Conservation (phyloP, 2,888 invertebrate species). For the Phania funesta region DNA sequence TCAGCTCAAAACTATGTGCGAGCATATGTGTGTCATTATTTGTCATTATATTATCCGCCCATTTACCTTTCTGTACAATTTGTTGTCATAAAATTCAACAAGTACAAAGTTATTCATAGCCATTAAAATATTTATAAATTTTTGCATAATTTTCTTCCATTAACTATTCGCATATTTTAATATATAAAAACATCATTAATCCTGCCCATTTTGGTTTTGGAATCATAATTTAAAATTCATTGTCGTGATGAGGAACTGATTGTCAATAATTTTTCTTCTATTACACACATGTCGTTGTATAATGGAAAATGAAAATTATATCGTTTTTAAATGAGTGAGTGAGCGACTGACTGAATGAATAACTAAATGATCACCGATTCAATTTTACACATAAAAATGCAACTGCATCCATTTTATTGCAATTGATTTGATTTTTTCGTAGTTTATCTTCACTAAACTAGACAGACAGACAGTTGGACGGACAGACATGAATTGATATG, state of each 20-base stretch:
- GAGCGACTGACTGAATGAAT: slow-evolving; percentile 34
- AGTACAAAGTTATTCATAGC: slow-evolving; percentile 31
- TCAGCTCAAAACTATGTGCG: not conserved
- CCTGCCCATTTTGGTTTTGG: slow-evolving; percentile 54
- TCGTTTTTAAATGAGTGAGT: slow-evolving; percentile 46
- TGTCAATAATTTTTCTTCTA: slow-evolving; percentile 65
- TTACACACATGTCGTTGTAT: slow-evolving; percentile 4
- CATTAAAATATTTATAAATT: slow-evolving; percentile 43
- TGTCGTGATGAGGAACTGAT: slow-evolving; percentile 69
- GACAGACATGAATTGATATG: slow-evolving; percentile 51
- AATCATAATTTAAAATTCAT: slow-evolving; percentile 66
- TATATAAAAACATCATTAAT: slow-evolving; percentile 43
- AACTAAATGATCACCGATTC: slow-evolving; percentile 46
- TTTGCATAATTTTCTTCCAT: slow-evolving; percentile 43
- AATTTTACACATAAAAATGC: slow-evolving; percentile 31
- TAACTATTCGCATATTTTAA: slow-evolving; percentile 59
- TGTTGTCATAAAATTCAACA: slow-evolving; percentile 13
- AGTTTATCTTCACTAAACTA: not conserved
- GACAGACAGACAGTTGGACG: slow-evolving; percentile 9
- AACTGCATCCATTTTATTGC: slow-evolving; percentile 45
- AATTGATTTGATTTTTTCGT: slow-evolving; percentile 15
- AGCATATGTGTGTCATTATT: slow-evolving; percentile 28
- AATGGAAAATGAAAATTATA: slow-evolving; percentile 54
- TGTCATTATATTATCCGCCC: slow-evolving; percentile 35
- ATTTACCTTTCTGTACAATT: not conserved